Evolutionary conservation across 2,113 vertebrate genomes (phyloP).

Genomic region (Emydocephalus ijimae): DNA sequence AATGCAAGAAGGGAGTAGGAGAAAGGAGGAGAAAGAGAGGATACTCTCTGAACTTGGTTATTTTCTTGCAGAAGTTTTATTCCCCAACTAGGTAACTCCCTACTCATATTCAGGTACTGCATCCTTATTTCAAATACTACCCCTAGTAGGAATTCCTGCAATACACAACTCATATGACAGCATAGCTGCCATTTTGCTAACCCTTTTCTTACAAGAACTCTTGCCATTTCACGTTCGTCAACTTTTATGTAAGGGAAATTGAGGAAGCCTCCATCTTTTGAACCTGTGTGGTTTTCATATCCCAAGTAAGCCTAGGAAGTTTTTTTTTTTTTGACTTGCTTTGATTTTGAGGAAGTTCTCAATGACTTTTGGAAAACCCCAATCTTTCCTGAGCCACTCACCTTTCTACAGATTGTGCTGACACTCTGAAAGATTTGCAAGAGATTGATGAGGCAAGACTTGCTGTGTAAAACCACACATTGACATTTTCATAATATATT

Average conservation of each 20-base stretch:
- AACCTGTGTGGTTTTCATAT: no score
- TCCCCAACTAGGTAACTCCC: background rate
- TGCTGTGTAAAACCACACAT: background rate
- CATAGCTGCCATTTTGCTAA: background rate
- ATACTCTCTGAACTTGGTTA: no score
- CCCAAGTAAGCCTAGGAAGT: no score
- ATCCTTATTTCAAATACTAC: background rate
- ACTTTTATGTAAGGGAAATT: background rate
- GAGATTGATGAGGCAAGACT: constrained; percentile 22
- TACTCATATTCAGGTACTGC: background rate
- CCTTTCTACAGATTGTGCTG: constrained; percentile 18
- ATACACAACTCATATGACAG: background rate
- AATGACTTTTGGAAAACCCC: background rate
- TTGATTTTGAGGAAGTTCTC: background rate
- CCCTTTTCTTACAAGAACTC: background rate
- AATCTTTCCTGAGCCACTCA: background rate
- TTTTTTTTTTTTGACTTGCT: background rate
- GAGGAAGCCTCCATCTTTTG: background rate
- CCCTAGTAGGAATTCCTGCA: background rate
- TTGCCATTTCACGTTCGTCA: background rate
- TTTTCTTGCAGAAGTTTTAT: background rate
- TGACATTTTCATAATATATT: constrained; percentile 4
- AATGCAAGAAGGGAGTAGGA: no score
- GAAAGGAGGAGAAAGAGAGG: no score
- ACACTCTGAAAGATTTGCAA: constrained; percentile 5